Percentiles rank a stretch among this genome's conserved stretches.
Conservation (phyloP, 2,113 vertebrate species). For the Phylloscopus trochilus region DNA sequence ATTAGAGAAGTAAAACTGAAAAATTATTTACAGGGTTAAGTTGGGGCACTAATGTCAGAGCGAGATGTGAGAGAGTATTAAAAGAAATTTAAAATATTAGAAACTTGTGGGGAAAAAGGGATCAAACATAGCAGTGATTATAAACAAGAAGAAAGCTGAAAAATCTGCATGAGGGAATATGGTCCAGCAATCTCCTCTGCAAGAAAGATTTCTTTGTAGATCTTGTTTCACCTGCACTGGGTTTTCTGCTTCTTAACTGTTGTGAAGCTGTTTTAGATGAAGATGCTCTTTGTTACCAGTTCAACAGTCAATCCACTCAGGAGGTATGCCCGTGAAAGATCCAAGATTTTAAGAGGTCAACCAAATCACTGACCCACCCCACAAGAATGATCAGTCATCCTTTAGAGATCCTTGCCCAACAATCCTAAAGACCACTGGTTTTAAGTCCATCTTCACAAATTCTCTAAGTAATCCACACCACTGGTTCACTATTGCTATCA, state of each 20-base stretch:
- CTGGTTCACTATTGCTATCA: neutral
- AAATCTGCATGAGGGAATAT: neutral
- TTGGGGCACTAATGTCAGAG: neutral
- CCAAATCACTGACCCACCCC: neutral
- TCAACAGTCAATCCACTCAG: neutral
- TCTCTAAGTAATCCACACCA: neutral
- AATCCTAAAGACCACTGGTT: neutral
- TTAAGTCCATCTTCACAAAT: neutral
- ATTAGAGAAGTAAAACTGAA: neutral
- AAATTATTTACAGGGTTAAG: neutral
- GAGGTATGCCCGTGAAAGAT: neutral
- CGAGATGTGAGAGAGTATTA: neutral
- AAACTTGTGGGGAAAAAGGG: no score
- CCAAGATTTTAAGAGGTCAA: neutral
- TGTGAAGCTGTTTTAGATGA: neutral
- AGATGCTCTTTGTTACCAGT: neutral
- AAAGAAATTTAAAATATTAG: neutral
- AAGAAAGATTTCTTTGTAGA: neutral
- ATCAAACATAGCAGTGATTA: neutral
- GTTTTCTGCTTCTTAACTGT: neutral
- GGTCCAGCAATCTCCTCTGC: neutral
- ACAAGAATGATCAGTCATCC: neutral
- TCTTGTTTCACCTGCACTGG: neutral
- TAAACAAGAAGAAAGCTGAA: neutral
- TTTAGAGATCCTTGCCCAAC: neutral